Evolutionary conservation across 2,888 invertebrate genomes (phyloP).

Genomic region (Pecten maximus): DNA sequence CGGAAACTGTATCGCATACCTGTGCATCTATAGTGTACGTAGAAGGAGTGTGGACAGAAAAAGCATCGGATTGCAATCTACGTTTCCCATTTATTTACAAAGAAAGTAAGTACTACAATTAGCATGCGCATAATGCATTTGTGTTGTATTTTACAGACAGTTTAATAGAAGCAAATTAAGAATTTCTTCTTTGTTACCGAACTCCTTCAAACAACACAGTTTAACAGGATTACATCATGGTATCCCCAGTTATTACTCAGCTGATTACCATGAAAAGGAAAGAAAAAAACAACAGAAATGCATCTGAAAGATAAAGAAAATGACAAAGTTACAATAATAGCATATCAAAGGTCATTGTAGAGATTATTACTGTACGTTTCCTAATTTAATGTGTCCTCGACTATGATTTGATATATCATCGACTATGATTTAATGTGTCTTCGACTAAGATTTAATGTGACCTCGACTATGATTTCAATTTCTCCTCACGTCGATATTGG

Average conservation of each 20-base stretch:
- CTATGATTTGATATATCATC: background rate
- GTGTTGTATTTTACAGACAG: no score
- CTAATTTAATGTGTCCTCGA: no score
- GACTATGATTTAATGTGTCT: background rate
- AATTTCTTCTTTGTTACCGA: no score
- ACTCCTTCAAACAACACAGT: no score
- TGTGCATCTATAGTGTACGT: background rate
- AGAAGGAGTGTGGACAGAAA: background rate
- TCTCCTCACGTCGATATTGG: background rate
- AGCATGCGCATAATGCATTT: no score
- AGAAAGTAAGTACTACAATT: background rate
- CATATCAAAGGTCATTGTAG: background rate
- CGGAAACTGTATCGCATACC: background rate
- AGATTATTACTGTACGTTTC: background rate
- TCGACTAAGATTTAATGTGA: no score
- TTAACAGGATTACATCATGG: no score
- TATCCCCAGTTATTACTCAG: no score
- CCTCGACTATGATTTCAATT: background rate
- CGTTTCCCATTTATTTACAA: background rate
- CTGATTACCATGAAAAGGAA: no score
- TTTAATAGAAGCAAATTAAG: no score
- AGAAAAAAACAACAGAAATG: no score
- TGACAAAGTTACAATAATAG: background rate
- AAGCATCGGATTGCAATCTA: background rate
- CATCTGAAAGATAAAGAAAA: background rate